A percentile compares a stretch with the other conserved stretches of the same genome.
phyloP scores from a whole-genome alignment of 30 jellyfish, hydroid and myxozoan species.

The Rhopilema esculentum region DNA sequence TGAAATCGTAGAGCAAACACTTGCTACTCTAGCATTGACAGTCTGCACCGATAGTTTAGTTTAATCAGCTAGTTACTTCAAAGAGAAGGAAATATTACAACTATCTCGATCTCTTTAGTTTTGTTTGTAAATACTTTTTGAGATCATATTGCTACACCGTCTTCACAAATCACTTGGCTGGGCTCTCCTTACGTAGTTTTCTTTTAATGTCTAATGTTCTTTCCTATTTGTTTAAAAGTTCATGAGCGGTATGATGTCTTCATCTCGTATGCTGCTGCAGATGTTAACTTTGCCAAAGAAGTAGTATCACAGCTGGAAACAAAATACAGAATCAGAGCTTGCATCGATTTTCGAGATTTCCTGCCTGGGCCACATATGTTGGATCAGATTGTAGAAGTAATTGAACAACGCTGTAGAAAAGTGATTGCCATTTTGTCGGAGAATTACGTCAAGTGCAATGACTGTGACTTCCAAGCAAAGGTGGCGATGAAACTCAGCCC shows the following conservation, averaged over 20 bases:
- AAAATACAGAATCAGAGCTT: constrained; percentile 51
- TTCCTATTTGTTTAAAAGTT: constrained; percentile 1
- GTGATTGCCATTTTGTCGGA: constrained; percentile 84
- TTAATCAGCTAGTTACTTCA: too few relatives aligned
- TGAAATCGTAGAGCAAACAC: too few relatives aligned
- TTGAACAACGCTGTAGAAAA: constrained; percentile 79
- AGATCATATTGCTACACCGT: too few relatives aligned
- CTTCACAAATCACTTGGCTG: too few relatives aligned
- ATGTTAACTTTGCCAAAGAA: constrained; percentile 78
- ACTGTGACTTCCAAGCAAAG: constrained; percentile 86
- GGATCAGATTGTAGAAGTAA: constrained; percentile 76
- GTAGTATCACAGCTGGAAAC: constrained; percentile 52
- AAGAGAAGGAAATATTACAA: too few relatives aligned
- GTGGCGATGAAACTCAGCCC: constrained; percentile 85
- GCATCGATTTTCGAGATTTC: constrained; percentile 84
- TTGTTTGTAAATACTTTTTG: too few relatives aligned
- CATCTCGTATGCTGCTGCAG: constrained; percentile 84
- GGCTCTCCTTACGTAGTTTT: too few relatives aligned
- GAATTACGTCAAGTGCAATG: constrained; percentile 63
- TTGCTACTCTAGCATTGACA: too few relatives aligned
- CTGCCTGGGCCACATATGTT: constrained; percentile 78
- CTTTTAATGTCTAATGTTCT: too few relatives aligned
- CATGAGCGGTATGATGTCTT: constrained; percentile 83
- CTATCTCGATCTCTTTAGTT: too few relatives aligned
- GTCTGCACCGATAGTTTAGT: too few relatives aligned